phyloP scores from a whole-genome alignment of 2,797 vertebrate species.

The Manis javanica region DNA sequence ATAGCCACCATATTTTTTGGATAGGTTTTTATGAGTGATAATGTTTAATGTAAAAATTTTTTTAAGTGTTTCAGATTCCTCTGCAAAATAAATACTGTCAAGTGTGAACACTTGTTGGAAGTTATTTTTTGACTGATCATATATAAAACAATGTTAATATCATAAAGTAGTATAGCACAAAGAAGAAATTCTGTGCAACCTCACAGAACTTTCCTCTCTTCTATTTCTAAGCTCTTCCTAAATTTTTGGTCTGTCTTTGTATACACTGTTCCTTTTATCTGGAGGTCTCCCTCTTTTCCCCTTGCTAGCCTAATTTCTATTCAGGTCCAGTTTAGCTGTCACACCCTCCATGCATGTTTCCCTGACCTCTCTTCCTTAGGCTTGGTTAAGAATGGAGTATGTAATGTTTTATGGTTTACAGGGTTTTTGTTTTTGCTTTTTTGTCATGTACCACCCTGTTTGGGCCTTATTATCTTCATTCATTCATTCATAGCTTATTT shows the following conservation, averaged over 20 bases:
- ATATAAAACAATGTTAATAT: background rate
- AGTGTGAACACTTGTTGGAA: background rate
- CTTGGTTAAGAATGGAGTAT: background rate
- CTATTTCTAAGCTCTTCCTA: background rate
- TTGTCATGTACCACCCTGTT: background rate
- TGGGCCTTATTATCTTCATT: background rate
- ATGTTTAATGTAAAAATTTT: background rate
- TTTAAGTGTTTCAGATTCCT: background rate
- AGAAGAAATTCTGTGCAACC: background rate
- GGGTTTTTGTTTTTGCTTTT: background rate
- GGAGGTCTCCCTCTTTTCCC: background rate
- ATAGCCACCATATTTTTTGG: background rate
- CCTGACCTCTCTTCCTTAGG: background rate
- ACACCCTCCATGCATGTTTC: background rate
- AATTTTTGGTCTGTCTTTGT: background rate
- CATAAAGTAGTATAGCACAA: background rate
- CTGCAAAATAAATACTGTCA: background rate
- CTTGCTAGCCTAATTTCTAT: background rate
- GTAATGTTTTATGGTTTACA: constrained; percentile 20
- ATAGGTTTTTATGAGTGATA: background rate
- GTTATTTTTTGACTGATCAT: background rate
- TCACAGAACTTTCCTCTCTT: background rate
- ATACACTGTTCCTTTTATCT: background rate
- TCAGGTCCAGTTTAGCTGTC: background rate
- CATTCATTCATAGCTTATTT: background rate